phyloP scores from a whole-genome alignment of 2,888 invertebrate species.

The Piscicola geometra region DNA sequence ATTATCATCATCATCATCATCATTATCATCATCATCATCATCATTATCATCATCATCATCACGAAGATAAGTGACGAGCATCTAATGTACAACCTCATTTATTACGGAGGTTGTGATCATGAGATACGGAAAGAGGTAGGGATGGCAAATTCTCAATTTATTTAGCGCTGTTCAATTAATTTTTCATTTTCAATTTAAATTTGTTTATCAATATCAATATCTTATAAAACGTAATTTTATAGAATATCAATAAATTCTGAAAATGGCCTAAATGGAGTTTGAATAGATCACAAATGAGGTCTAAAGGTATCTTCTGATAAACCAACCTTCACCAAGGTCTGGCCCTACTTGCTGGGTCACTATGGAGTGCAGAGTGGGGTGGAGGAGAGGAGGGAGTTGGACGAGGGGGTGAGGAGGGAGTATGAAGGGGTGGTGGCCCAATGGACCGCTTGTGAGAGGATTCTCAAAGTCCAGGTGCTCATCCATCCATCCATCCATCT shows the following conservation, averaged over 20 bases:
- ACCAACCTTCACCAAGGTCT: slow-evolving; percentile 60
- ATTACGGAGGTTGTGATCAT: slow-evolving; percentile 79
- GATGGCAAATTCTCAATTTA: too few relatives aligned
- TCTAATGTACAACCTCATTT: slow-evolving; percentile 76
- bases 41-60: too few relatives aligned
- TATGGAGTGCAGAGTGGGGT: slow-evolving; percentile 67
- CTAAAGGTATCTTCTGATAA: too few relatives aligned
- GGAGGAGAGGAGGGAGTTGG: slow-evolving; percentile 49
- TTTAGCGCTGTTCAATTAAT: too few relatives aligned
- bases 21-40: too few relatives aligned
- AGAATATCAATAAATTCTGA: too few relatives aligned
- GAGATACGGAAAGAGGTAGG: slow-evolving; percentile 56
- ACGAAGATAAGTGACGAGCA: slow-evolving; percentile 52
- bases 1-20: too few relatives aligned
- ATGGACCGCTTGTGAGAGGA: slow-evolving; percentile 90
- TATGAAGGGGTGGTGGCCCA: slow-evolving; percentile 90
- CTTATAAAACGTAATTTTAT: too few relatives aligned
- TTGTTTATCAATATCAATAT: neutral
- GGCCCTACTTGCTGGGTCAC: slow-evolving; percentile 83
- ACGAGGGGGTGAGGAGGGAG: slow-evolving; percentile 62
- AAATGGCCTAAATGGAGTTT: too few relatives aligned
- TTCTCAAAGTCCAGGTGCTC: slow-evolving; percentile 60
- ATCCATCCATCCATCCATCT: too few relatives aligned
- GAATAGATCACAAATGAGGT: too few relatives aligned
- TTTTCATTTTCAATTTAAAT: neutral